phyloP scores from a whole-genome alignment of 2,797 vertebrate genomes.

The Pitangus sulphuratus region DNA sequence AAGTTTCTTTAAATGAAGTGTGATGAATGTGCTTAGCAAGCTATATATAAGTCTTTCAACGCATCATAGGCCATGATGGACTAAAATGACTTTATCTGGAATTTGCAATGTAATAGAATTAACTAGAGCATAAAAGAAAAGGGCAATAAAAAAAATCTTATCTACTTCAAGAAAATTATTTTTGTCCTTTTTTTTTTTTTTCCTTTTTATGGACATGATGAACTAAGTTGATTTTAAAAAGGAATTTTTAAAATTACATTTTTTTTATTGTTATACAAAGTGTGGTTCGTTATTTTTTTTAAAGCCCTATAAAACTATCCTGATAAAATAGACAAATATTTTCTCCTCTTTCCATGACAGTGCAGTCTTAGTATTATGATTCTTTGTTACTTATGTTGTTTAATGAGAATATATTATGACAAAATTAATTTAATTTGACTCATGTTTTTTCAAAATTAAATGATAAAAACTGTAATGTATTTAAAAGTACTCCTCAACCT shows the following conservation, averaged over 20 bases:
- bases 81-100: background rate
- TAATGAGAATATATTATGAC: background rate
- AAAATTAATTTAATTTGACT: background rate
- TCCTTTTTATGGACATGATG: background rate
- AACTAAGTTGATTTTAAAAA: background rate
- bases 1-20: background rate
- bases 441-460: background rate
- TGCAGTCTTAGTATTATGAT: background rate
- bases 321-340: background rate
- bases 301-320: background rate
- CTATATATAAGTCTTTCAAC: background rate
- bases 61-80: background rate
- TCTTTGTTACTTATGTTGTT: background rate
- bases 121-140: background rate
- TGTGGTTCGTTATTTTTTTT: background rate
- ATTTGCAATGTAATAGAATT: background rate
- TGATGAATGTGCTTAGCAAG: background rate
- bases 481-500: background rate
- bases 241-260: background rate
- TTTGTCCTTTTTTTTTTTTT: fast-evolving
- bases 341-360: background rate
- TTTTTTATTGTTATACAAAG: background rate
- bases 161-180: background rate
- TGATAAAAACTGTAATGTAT: background rate
- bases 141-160: background rate